Evolutionary conservation across 2,888 invertebrate species (phyloP).

Genomic region (Amphipyra berbera): DNA sequence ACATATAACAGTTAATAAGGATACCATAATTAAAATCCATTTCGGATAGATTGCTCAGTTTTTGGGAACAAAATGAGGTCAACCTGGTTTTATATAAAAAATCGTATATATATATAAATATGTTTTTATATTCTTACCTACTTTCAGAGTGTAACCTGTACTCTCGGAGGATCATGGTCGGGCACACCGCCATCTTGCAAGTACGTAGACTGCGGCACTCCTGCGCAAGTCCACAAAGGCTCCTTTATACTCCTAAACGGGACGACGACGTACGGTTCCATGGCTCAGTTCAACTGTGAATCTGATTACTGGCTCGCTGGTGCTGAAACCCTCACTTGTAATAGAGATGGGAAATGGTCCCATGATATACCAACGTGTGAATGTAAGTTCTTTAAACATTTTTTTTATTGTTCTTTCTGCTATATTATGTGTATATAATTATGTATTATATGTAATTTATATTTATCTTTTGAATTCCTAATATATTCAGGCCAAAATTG

Average conservation of each 20-base stretch:
- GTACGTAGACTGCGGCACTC: slow-evolving; percentile 96
- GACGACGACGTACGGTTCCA: slow-evolving; percentile 94
- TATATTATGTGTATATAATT: too few species aligned
- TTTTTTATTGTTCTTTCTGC: too few species aligned
- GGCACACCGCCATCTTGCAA: slow-evolving; percentile 94
- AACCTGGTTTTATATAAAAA: too few species aligned
- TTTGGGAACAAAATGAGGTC: too few species aligned
- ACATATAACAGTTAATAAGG: too few species aligned
- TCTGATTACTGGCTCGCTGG: slow-evolving; percentile 96
- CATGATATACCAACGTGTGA: slow-evolving; percentile 96
- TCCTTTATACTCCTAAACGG: slow-evolving; percentile 93
- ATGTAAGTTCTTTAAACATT: slow-evolving; percentile 89
- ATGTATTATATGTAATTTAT: too few species aligned
- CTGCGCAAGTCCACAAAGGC: slow-evolving; percentile 94
- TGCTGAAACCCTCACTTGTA: slow-evolving; percentile 93
- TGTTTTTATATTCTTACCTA: too few species aligned
- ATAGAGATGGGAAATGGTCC: slow-evolving; percentile 96
- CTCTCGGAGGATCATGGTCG: slow-evolving; percentile 96
- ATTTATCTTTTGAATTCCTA: too few species aligned
- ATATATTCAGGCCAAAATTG: too few species aligned
- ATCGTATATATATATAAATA: too few species aligned
- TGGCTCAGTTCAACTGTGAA: slow-evolving; percentile 94
- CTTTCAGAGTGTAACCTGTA: slow-evolving; percentile 93
- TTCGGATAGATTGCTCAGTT: too few species aligned
- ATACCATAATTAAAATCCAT: too few species aligned